A percentile compares a stretch with the other conserved stretches of the same genome.
phyloP scores from a whole-genome alignment of 2,113 vertebrate species.

The Thoracochromis brauschi region DNA sequence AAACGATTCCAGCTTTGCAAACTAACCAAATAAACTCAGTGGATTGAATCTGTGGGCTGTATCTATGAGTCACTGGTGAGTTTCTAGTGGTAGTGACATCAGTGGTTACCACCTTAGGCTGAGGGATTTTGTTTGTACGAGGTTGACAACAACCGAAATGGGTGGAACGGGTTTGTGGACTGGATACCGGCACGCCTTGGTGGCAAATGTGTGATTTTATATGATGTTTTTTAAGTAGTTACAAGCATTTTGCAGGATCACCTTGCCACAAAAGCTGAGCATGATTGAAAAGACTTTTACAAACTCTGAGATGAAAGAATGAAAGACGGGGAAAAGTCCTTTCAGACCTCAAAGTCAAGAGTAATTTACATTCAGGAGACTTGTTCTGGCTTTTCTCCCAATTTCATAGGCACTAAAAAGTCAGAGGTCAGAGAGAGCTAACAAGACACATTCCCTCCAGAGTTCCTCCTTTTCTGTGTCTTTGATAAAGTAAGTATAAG shows the following conservation, averaged over 20 bases:
- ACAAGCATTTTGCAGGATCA: neutral
- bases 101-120: neutral
- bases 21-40: neutral
- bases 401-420: conserved; percentile 5
- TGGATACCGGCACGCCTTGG: neutral
- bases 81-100: neutral
- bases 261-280: neutral
- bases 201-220: neutral
- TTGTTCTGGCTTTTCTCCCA: neutral
- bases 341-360: conserved; percentile 12
- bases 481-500: conserved; percentile 36
- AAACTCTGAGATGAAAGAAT: neutral
- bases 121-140: neutral
- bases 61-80: neutral
- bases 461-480: neutral
- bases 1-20: neutral
- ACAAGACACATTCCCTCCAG: conserved; percentile 5
- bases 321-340: neutral
- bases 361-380: conserved; percentile 22
- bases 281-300: neutral
- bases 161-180: neutral
- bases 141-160: neutral
- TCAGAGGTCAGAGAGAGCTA: conserved; percentile 7
- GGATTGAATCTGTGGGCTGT: neutral
- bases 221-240: neutral